phyloP scores from a whole-genome alignment of 2,113 vertebrate genomes.

The Corvus cornix region DNA sequence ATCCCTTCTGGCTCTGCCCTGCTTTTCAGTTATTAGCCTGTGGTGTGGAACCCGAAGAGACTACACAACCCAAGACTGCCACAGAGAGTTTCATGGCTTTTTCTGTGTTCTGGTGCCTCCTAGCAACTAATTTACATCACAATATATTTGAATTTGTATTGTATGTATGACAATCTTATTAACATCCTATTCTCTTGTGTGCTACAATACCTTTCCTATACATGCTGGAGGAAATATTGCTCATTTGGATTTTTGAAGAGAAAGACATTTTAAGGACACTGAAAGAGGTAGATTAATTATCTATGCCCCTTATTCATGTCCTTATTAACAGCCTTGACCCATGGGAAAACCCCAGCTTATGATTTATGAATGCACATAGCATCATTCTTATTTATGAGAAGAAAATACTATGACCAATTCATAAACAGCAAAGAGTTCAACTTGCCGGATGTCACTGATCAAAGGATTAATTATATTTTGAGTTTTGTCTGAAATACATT shows the following conservation, averaged over 20 bases:
- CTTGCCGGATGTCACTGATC: background rate
- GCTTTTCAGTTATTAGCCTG: background rate
- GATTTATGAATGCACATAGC: background rate
- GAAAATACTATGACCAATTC: background rate
- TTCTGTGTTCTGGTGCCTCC: slow-evolving; percentile 23
- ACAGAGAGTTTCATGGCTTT: background rate
- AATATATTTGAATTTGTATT: slow-evolving; percentile 32
- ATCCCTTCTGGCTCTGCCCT: background rate
- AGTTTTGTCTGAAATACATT: background rate
- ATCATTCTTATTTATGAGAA: slow-evolving; percentile 6
- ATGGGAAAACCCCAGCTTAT: slow-evolving; percentile 25
- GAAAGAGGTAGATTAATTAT: slow-evolving; percentile 32
- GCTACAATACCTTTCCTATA: background rate
- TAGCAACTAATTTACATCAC: slow-evolving; percentile 54
- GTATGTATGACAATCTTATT: slow-evolving; percentile 36
- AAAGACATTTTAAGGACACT: slow-evolving; percentile 38
- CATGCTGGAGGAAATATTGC: background rate
- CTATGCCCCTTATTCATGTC: slow-evolving; percentile 4
- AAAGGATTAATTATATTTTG: slow-evolving; percentile 16
- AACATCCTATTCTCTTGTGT: slow-evolving; percentile 32
- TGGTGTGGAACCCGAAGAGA: background rate
- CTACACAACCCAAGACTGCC: background rate
- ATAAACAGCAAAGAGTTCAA: background rate
- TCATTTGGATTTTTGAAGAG: slow-evolving; percentile 14
- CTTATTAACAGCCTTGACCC: slow-evolving; percentile 39